These are phyloP conservation scores for Drosophila sordidula DNA, from an alignment of 2,888 invertebrate species.

Conservation along the genomic window DNA sequence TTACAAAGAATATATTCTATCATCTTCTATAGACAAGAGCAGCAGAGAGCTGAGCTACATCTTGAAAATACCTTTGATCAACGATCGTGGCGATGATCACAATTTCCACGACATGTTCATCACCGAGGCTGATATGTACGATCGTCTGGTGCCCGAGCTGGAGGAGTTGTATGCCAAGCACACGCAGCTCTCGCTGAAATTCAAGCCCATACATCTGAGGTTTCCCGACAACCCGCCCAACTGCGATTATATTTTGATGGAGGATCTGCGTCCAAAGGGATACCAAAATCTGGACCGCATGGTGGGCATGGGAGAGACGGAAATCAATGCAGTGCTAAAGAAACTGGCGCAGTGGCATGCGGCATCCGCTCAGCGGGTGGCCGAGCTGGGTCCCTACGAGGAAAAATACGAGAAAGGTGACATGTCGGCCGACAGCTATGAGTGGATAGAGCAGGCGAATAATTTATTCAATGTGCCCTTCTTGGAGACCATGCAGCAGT, in stretches of 20 bases:
- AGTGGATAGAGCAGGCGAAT: slow-evolving; percentile 52
- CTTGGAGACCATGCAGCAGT: slow-evolving; percentile 57
- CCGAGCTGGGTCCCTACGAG: slow-evolving; percentile 60
- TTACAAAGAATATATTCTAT: neutral
- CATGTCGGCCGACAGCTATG: slow-evolving; percentile 45
- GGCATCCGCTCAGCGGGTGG: slow-evolving; percentile 70
- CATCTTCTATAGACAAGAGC: slow-evolving; percentile 40
- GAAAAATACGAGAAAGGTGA: slow-evolving; percentile 43
- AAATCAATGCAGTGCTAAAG: slow-evolving; percentile 70
- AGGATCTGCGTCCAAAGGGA: slow-evolving; percentile 66
- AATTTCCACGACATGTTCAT: slow-evolving; percentile 62
- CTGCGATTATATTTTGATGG: slow-evolving; percentile 73
- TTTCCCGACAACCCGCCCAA: slow-evolving; percentile 49
- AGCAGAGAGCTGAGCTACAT: slow-evolving; percentile 58
- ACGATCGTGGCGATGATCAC: slow-evolving; percentile 56
- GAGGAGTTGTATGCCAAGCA: slow-evolving; percentile 62
- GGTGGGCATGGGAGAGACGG: slow-evolving; percentile 67
- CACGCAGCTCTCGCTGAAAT: slow-evolving; percentile 44
- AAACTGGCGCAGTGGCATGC: slow-evolving; percentile 82
- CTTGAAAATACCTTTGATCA: slow-evolving; percentile 72
- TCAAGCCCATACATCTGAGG: slow-evolving; percentile 67
- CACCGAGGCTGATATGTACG: slow-evolving; percentile 72
- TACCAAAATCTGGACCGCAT: slow-evolving; percentile 71
- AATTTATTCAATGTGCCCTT: slow-evolving; percentile 51
- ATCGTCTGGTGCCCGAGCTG: slow-evolving; percentile 71